Conservation (phyloP, 2,797 vertebrate species). For the Aphelocoma californica region DNA sequence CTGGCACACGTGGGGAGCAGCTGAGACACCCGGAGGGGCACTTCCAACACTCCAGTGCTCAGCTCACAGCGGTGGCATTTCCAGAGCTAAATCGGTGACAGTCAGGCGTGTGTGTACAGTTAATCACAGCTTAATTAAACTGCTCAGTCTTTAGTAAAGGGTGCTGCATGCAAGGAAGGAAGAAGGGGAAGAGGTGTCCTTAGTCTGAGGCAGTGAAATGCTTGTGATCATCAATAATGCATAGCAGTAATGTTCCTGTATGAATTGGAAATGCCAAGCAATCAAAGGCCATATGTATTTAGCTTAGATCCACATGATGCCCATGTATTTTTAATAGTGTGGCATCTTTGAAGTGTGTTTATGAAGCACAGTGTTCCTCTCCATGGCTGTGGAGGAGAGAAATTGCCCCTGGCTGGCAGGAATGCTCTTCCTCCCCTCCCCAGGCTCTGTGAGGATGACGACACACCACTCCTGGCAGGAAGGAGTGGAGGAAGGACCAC, state of each 20-base stretch:
- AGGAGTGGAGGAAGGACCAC: not conserved
- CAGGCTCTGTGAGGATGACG: not conserved
- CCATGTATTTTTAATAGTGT: conserved; percentile 77
- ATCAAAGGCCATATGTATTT: conserved; percentile 79
- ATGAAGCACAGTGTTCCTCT: conserved; percentile 42
- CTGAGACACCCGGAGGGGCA: not conserved
- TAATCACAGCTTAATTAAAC: conserved; percentile 66
- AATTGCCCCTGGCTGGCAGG: not conserved
- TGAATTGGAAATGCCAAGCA: conserved; percentile 77
- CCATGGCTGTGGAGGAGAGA: not conserved
- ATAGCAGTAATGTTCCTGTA: conserved; percentile 71
- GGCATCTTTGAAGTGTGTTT: conserved; percentile 74
- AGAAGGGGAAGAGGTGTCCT: conserved; percentile 23
- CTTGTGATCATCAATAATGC: conserved; percentile 75
- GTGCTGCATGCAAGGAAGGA: not conserved
- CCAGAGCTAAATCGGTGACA: not conserved
- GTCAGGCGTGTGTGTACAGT: not conserved
- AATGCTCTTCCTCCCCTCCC: not conserved
- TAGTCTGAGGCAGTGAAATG: conserved; percentile 58
- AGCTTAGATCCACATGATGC: conserved; percentile 72
- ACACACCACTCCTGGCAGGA: not conserved
- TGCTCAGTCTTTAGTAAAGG: not conserved
- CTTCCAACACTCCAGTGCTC: not conserved
- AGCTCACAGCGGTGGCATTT: not conserved
- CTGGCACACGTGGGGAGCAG: not conserved